Evolutionary conservation across 2,888 invertebrate species (phyloP).

Genomic region (Mesorhabditis sp.): DNA sequence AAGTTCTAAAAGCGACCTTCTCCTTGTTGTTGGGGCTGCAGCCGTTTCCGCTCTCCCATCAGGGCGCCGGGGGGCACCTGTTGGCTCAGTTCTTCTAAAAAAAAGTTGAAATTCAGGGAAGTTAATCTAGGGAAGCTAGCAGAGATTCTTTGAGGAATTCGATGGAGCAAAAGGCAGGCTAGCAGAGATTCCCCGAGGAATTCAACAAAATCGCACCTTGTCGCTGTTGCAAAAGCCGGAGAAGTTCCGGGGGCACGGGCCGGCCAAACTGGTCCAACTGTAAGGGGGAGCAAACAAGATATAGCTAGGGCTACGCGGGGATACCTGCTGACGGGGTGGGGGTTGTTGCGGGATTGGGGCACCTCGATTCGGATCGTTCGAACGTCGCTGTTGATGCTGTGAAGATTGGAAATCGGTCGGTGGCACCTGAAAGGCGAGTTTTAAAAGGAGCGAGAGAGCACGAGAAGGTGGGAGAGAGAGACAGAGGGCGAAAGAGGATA

Average conservation of each 20-base stretch:
- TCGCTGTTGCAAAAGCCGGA: constrained; percentile 6
- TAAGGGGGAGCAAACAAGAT: too few relatives aligned
- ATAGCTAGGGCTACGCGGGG: too few relatives aligned
- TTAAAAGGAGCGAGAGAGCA: constrained; percentile 7
- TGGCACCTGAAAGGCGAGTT: constrained; percentile 15
- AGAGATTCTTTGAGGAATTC: not conserved
- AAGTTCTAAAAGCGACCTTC: constrained; percentile 20
- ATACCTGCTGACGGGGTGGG: too few relatives aligned
- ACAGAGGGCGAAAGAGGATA: too few relatives aligned
- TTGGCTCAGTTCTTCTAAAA: too few relatives aligned
- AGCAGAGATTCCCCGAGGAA: not conserved
- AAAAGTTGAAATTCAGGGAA: too few relatives aligned
- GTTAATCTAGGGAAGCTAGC: too few relatives aligned
- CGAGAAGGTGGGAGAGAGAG: too few relatives aligned
- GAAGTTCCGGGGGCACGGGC: constrained; percentile 1
- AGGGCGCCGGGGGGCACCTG: not conserved
- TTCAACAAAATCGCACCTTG: constrained; percentile 8
- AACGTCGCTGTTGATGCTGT: constrained; percentile 20
- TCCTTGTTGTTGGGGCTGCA: constrained; percentile 26
- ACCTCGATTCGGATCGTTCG: constrained; percentile 22
- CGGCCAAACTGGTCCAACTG: constrained; percentile 2
- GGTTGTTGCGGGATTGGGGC: constrained; percentile 12
- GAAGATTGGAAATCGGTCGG: constrained; percentile 17
- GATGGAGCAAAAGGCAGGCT: constrained; percentile 15
- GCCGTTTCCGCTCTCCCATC: constrained; percentile 15